phyloP scores from a whole-genome alignment of 1,140 invertebrate genomes.

The Papilio aristodemus region DNA sequence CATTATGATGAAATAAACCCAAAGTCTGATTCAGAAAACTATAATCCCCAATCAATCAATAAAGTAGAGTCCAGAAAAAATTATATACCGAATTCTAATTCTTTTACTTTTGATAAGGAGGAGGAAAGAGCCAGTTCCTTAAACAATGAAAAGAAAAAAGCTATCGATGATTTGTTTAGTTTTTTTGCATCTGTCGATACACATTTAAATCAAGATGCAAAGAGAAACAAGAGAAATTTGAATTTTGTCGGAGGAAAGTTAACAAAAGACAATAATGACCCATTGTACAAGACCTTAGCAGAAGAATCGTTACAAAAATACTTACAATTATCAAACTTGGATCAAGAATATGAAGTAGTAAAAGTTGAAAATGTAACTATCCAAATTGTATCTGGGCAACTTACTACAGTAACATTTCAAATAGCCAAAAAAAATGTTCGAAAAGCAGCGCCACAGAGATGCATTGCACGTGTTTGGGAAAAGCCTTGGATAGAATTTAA shows the following conservation, averaged over 20 bases:
- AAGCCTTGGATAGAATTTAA: constrained; percentile 74
- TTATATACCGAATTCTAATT: constrained; percentile 40
- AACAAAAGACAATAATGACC: constrained; percentile 40
- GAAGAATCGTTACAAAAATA: constrained; percentile 50
- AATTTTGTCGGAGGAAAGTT: constrained; percentile 36
- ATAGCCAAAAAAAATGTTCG: background rate
- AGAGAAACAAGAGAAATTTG: constrained; percentile 41
- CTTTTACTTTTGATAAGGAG: constrained; percentile 37
- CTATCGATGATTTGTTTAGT: constrained; percentile 66
- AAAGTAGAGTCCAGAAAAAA: constrained; percentile 41
- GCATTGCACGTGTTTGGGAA: constrained; percentile 76
- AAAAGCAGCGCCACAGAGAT: background rate
- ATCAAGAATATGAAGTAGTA: constrained; percentile 43
- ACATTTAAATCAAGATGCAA: constrained; percentile 48
- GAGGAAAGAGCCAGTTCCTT: constrained; percentile 39
- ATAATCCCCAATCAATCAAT: constrained; percentile 36
- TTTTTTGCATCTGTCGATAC: constrained; percentile 64
- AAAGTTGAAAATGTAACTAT: constrained; percentile 44
- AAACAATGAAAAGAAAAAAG: constrained; percentile 58
- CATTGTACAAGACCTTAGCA: constrained; percentile 45
- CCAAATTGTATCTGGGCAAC: constrained; percentile 46
- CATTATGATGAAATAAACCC: constrained; percentile 23
- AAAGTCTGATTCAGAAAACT: constrained; percentile 25
- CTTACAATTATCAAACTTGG: constrained; percentile 34
- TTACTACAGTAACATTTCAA: constrained; percentile 7